These are phyloP conservation scores for Phacellophora camtschatica DNA, from an alignment of 30 jellyfish, hydroid and myxozoan species.

Conservation along the genomic window DNA sequence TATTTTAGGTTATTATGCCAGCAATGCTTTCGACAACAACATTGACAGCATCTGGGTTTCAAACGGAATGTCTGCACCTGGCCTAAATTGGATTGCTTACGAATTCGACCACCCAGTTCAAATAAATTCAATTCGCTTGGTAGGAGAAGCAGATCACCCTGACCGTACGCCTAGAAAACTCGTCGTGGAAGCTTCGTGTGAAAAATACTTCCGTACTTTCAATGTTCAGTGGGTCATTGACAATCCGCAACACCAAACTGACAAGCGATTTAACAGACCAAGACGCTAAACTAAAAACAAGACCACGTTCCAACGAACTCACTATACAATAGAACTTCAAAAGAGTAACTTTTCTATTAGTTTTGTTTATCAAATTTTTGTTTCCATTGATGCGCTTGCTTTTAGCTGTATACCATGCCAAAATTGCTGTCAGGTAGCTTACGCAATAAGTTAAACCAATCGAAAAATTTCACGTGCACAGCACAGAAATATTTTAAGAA, in stretches of 20 bases:
- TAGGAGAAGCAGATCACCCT: conserved; percentile 90
- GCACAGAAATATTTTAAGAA: no score
- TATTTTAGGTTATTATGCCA: conserved; percentile 84
- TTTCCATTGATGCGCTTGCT: background rate
- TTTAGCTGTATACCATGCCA: no score
- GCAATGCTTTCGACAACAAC: conserved; percentile 97
- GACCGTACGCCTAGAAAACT: conserved; percentile 82
- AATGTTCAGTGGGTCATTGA: conserved; percentile 88
- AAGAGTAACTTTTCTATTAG: background rate
- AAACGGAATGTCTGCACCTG: conserved; percentile 91
- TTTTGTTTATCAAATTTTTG: background rate
- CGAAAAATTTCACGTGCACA: no score
- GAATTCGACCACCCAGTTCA: conserved; percentile 91
- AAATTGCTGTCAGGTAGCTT: no score
- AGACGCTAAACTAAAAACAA: conserved; percentile 31
- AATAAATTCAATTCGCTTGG: conserved; percentile 72
- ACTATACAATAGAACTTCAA: background rate
- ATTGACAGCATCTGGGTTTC: conserved; percentile 93
- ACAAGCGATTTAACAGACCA: conserved; percentile 84
- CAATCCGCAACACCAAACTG: conserved; percentile 73
- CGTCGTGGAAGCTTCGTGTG: conserved; percentile 96
- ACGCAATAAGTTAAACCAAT: no score
- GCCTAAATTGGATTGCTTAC: conserved; percentile 95
- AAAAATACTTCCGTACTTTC: conserved; percentile 88
- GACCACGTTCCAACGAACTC: background rate